Evolutionary conservation across 1,140 invertebrate species (phyloP).

Genomic region (Conus betulinus): DNA sequence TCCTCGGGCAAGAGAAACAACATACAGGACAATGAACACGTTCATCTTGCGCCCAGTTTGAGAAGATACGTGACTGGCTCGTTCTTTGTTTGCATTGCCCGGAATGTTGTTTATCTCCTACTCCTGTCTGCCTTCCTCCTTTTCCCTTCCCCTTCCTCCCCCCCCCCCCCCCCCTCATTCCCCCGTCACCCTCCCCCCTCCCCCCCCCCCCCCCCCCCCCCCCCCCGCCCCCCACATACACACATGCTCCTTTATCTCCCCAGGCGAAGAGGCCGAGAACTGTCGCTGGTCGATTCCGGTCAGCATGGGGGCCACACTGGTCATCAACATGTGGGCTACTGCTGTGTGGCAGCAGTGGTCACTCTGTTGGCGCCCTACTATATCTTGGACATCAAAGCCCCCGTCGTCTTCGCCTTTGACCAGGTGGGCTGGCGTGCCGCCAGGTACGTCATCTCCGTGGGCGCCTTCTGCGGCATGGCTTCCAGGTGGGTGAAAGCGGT

Average conservation of each 20-base stretch:
- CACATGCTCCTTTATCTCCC: neutral
- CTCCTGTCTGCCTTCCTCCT: too few species aligned
- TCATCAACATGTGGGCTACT: neutral
- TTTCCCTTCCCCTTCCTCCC: too few species aligned
- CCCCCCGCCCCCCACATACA: too few species aligned
- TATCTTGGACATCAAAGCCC: neutral
- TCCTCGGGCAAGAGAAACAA: too few species aligned
- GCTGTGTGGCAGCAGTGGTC: neutral
- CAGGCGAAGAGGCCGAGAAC: neutral
- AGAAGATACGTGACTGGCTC: too few species aligned
- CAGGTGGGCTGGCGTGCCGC: neutral
- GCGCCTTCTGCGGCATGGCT: neutral
- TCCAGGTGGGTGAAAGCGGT: neutral
- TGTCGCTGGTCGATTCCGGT: neutral
- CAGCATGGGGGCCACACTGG: neutral
- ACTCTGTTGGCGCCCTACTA: neutral
- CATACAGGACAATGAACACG: too few species aligned
- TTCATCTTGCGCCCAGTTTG: too few species aligned
- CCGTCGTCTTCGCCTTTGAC: neutral
- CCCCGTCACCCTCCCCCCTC: too few species aligned
- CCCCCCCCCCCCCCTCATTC: too few species aligned
- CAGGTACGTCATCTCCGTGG: neutral
- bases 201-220: too few species aligned
- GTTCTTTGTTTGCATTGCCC: too few species aligned
- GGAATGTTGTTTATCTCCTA: too few species aligned